Percentiles rank a stretch among this genome's conserved stretches.
These are phyloP conservation scores for Pogonomyrmex barbatus DNA, from an alignment of 1,140 invertebrate genomes.

Conservation along the genomic window DNA sequence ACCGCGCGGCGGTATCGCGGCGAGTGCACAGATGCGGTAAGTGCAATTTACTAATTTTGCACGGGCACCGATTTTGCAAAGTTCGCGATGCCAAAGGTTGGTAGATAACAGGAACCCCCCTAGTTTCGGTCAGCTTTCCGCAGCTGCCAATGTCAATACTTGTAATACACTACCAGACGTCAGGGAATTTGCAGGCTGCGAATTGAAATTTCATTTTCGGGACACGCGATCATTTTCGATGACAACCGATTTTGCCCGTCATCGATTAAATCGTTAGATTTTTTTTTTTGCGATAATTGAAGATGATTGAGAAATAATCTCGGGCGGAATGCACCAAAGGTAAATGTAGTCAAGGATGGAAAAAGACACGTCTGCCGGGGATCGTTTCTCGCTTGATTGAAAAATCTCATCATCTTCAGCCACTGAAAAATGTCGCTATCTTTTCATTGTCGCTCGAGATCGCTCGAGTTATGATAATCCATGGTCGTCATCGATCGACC, in stretches of 20 bases:
- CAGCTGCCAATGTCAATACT: constrained; percentile 1
- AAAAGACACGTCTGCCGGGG: background rate
- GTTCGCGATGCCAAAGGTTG: constrained; percentile 24
- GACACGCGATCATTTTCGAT: background rate
- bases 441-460: background rate
- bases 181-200: background rate
- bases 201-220: constrained; percentile 6
- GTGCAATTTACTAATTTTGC: constrained; percentile 44
- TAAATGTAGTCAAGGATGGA: background rate
- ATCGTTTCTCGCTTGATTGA: background rate
- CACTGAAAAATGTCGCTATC: background rate
- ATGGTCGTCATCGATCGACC: background rate
- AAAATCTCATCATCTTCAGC: background rate
- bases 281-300: background rate
- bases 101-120: background rate
- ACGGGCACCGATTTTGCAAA: background rate
- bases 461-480: constrained; percentile 39
- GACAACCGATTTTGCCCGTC: background rate
- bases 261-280: background rate
- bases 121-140: background rate
- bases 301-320: background rate
- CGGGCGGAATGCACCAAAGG: too few relatives aligned
- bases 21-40: constrained; percentile 16
- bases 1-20: background rate
- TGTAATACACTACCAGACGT: background rate